phyloP scores from a whole-genome alignment of 2,113 vertebrate genomes.

The Mormyrus iriodes region DNA sequence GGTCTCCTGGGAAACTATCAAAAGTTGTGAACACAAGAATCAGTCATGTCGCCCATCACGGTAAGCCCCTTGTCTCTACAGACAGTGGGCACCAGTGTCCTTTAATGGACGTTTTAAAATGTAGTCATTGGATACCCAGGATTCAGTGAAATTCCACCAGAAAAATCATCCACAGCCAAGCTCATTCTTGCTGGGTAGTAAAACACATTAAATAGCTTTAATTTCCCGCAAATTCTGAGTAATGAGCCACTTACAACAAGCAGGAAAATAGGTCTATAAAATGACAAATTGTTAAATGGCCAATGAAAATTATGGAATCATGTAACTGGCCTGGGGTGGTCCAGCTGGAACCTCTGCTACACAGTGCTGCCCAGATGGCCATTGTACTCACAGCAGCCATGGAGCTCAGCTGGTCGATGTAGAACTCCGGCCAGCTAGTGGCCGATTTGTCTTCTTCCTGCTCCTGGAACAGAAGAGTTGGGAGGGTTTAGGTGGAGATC shows the following conservation, averaged over 20 bases:
- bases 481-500: not conserved
- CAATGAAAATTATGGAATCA: conserved; percentile 11
- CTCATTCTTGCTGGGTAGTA: not conserved
- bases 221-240: conserved; percentile 10
- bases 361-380: not conserved
- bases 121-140: not conserved
- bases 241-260: conserved; percentile 10
- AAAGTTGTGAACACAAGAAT: no score
- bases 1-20: not conserved
- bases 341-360: not conserved
- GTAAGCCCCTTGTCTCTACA: not conserved
- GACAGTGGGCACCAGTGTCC: not conserved
- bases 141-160: not conserved
- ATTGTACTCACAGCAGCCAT: conserved; percentile 92
- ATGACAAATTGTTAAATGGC: conserved; percentile 14
- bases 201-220: conserved; percentile 14
- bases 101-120: conserved; percentile 13
- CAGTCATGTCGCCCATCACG: not conserved
- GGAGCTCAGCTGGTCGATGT: conserved; percentile 94
- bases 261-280: not conserved
- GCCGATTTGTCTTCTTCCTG: conserved; percentile 98
- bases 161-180: not conserved
- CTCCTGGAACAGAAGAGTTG: conserved; percentile 65
- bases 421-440: conserved; percentile 97
- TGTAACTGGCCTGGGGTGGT: not conserved